Conservation (phyloP, 1,140 invertebrate species). For the Cydia splendana region DNA sequence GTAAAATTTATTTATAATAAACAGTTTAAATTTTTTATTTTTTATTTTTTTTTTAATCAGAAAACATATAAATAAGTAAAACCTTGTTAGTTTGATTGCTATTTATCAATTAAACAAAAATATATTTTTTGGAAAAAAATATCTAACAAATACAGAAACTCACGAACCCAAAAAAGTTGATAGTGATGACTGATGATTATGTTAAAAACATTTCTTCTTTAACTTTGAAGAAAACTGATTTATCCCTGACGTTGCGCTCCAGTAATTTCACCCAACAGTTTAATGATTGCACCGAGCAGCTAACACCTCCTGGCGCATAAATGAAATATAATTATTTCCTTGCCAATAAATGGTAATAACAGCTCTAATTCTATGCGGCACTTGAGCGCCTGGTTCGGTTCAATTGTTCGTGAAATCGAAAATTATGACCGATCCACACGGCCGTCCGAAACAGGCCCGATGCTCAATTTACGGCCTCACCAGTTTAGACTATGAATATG, state of each 20-base stretch:
- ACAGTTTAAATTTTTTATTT: too few relatives aligned
- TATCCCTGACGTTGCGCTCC: neutral
- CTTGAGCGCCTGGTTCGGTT: conserved; percentile 44
- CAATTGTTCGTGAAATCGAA: conserved; percentile 72
- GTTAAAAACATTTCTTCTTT: too few relatives aligned
- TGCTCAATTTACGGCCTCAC: conserved; percentile 54
- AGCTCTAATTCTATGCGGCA: conserved; percentile 30
- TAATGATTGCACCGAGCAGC: neutral
- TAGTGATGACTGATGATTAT: too few relatives aligned
- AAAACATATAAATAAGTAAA: too few relatives aligned
- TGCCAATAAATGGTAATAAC: conserved; percentile 29
- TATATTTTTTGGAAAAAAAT: too few relatives aligned
- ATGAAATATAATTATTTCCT: conserved; percentile 19
- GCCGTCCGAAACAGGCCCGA: conserved; percentile 43
- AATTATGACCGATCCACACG: conserved; percentile 64
- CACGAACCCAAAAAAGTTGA: too few relatives aligned
- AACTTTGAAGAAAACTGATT: neutral
- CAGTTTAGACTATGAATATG: conserved; percentile 48
- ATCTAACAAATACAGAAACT: too few relatives aligned
- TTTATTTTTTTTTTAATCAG: too few relatives aligned
- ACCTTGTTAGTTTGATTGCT: too few relatives aligned
- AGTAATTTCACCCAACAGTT: too few relatives aligned
- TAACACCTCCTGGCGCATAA: neutral
- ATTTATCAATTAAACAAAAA: too few relatives aligned
- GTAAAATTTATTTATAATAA: too few relatives aligned